A percentile compares a stretch with the other conserved stretches of the same genome.
phyloP scores from a whole-genome alignment of 2,888 invertebrate species.

The Chloromyia formosa region DNA sequence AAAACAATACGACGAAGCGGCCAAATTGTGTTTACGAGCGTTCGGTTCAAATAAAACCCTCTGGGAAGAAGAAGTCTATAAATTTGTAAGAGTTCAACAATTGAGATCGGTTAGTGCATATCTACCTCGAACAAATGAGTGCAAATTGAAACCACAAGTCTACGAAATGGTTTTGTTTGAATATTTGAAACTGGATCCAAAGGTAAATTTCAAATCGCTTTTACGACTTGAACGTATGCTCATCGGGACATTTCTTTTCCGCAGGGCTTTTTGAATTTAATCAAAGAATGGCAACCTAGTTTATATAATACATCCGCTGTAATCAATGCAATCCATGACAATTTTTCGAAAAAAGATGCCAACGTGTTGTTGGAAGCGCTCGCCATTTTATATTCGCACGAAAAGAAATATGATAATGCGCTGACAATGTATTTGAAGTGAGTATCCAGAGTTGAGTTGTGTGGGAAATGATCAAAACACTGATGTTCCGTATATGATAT shows the following conservation, averaged over 20 bases:
- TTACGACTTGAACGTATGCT: background rate
- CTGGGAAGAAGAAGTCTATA: slow-evolving; percentile 93
- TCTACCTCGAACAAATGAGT: slow-evolving; percentile 77
- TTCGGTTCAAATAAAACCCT: slow-evolving; percentile 81
- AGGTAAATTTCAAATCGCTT: slow-evolving; percentile 61
- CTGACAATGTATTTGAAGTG: slow-evolving; percentile 88
- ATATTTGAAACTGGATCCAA: slow-evolving; percentile 83
- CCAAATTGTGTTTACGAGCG: slow-evolving; percentile 83
- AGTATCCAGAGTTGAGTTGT: slow-evolving; percentile 57
- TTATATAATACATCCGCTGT: slow-evolving; percentile 86
- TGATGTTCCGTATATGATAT: background rate
- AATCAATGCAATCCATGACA: slow-evolving; percentile 85
- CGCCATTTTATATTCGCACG: slow-evolving; percentile 87
- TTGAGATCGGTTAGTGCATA: slow-evolving; percentile 81
- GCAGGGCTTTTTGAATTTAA: slow-evolving; percentile 80
- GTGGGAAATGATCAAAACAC: background rate
- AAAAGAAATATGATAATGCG: slow-evolving; percentile 90
- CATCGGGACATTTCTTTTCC: too few relatives aligned
- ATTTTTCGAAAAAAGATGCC: slow-evolving; percentile 78
- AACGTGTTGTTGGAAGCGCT: slow-evolving; percentile 84
- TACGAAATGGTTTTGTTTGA: slow-evolving; percentile 96
- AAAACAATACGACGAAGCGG: slow-evolving; percentile 82
- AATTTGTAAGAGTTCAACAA: slow-evolving; percentile 86
- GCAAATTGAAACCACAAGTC: slow-evolving; percentile 80
- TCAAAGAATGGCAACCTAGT: slow-evolving; percentile 88